Evolutionary conservation across 2,888 invertebrate species (phyloP), one percentile per base, ranked within the genome.

Genomic region (Hydriomena furcata): DNA sequence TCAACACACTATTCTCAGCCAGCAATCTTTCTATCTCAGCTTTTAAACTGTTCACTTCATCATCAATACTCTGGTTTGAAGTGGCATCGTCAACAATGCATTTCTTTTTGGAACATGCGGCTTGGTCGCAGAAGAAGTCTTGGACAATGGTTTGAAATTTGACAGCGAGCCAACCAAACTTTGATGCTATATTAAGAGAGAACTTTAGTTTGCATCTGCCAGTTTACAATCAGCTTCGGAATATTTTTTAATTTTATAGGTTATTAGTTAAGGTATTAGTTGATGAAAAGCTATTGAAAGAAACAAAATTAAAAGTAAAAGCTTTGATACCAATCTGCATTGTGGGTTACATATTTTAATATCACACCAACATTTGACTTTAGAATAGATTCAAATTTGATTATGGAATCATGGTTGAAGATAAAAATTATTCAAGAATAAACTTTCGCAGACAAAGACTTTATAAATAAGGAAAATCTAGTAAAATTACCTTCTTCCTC

Each of bases 401-500:
- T n/a, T n/a, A n/a, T n/a, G n/a, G n/a, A n/a, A n/a, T n/a, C n/a
- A n/a, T n/a, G n/a, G n/a, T n/a, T n/a, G n/a, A n/a, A n/a, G n/a
- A n/a, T n/a, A n/a, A n/a, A n/a, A n/a, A n/a, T n/a, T n/a, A n/a
- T n/a, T n/a, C n/a, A n/a, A n/a, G n/a, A n/a, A n/a, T n/a, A n/a
- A n/a, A n/a, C n/a, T n/a, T n/a, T n/a, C n/a, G n/a, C n/a, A 34
- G 21, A 34, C 21, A 38, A 37, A 27, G 13, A 10, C 13, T n/a
- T n/a, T n/a, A n/a, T n/a, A n/a, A 12, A 31, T 24, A 37, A 31
- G 11, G n/a, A 41, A 13, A 20, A 23, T 7, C 4, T 10, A 13
- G 21, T 10, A 32, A 12, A 10, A 21, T 13, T 54, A 90, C 93
- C 93, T 78, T 94, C 93, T 57, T 92, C 93, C 54, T 93, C 93